Conservation (phyloP, 2,797 vertebrate species). For the Mus minutoides region DNA sequence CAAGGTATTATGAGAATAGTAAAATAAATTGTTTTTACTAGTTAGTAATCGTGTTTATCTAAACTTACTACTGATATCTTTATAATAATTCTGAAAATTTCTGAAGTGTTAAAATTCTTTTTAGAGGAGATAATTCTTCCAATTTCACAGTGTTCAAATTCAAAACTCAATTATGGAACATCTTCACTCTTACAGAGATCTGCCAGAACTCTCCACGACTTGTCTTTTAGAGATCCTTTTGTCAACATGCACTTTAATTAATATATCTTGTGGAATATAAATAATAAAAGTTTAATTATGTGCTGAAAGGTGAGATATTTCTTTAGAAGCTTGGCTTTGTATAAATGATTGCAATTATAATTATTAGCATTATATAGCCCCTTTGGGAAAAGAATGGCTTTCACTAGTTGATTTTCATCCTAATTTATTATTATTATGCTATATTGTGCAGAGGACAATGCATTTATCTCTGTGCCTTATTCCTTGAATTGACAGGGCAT, state of each 20-base stretch:
- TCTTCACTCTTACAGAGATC: neutral
- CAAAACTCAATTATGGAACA: neutral
- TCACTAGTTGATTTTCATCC: neutral
- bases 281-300: slow-evolving; percentile 55
- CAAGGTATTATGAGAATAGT: neutral
- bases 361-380: slow-evolving; percentile 9
- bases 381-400: neutral
- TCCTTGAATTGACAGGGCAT: neutral
- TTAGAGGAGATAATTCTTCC: neutral
- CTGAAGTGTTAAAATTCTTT: neutral
- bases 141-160: slow-evolving; percentile 15
- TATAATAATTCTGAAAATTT: neutral
- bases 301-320: slow-evolving; percentile 49
- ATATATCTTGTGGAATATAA: slow-evolving; percentile 21
- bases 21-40: neutral
- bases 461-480: slow-evolving; percentile 2
- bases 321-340: slow-evolving; percentile 41
- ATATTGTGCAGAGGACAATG: neutral
- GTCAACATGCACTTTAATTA: slow-evolving; percentile 24
- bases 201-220: neutral
- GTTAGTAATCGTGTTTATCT: neutral
- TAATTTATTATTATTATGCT: slow-evolving; percentile 53
- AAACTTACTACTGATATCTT: neutral
- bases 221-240: neutral
- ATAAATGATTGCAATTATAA: slow-evolving; percentile 49